These are phyloP conservation scores for Candoia aspera DNA, from an alignment of 2,113 vertebrate species.

Conservation along the genomic window DNA sequence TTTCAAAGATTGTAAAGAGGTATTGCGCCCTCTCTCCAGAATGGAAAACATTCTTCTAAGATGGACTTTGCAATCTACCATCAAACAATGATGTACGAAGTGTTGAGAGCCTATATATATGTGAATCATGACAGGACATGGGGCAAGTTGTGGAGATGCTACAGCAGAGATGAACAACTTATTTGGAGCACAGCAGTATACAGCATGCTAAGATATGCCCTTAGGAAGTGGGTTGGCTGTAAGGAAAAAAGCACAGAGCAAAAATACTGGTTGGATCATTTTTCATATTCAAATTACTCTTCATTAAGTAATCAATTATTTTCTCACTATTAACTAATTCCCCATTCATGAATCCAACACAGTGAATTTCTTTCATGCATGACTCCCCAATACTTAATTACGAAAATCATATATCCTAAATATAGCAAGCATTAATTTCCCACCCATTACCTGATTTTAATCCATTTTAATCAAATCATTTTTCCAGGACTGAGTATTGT, in stretches of 20 bases:
- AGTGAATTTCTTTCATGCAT: background rate
- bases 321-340: background rate
- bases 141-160: background rate
- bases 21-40: background rate
- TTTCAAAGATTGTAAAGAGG: background rate
- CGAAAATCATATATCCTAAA: background rate
- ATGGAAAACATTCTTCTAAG: background rate
- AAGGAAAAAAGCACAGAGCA: background rate
- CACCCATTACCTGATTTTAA: background rate
- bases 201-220: background rate
- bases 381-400: background rate
- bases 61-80: background rate
- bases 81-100: background rate
- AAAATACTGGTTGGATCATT: background rate
- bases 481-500: background rate
- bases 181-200: background rate
- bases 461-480: background rate
- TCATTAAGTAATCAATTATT: background rate
- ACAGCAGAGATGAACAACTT: background rate
- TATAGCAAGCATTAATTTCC: background rate
- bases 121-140: background rate
- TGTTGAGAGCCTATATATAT: background rate
- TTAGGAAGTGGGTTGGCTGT: background rate
- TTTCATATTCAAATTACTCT: background rate
- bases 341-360: background rate